Evolutionary conservation across 2,888 invertebrate species (phyloP).

Genomic region (Tineola bisselliella): DNA sequence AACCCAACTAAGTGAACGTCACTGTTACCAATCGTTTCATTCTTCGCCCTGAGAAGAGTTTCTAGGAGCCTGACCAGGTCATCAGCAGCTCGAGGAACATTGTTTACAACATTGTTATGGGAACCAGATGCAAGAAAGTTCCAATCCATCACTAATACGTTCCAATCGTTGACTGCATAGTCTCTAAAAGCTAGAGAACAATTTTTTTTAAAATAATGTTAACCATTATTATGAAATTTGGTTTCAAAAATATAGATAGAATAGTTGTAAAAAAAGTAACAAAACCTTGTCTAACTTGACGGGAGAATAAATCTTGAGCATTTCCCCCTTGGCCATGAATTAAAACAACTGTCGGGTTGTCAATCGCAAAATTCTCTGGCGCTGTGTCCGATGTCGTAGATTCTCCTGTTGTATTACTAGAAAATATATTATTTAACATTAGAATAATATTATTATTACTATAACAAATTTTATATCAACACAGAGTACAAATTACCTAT

Average conservation of each 20-base stretch:
- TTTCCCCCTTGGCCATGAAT: not conserved
- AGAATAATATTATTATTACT: no score
- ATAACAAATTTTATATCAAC: no score
- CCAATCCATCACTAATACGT: constrained; percentile 8
- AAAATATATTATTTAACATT: constrained; percentile 14
- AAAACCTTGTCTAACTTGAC: constrained; percentile 1
- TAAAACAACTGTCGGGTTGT: constrained; percentile 1
- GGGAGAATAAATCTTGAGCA: not conserved
- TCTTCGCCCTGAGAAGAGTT: not conserved
- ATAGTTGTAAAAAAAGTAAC: not conserved
- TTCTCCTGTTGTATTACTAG: constrained; percentile 10
- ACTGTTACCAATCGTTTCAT: not conserved
- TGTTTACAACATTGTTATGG: not conserved
- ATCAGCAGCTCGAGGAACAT: not conserved
- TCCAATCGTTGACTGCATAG: not conserved
- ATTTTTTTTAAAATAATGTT: not conserved
- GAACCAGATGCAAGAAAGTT: not conserved
- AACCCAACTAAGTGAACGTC: constrained; percentile 17
- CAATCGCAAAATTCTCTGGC: constrained; percentile 11
- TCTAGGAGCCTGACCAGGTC: not conserved
- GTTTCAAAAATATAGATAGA: not conserved
- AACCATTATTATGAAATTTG: no score
- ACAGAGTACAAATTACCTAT: not conserved
- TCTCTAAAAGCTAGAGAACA: not conserved
- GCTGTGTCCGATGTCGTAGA: not conserved